phyloP scores from a whole-genome alignment of 2,797 vertebrate genomes.

The Molossus molossus region DNA sequence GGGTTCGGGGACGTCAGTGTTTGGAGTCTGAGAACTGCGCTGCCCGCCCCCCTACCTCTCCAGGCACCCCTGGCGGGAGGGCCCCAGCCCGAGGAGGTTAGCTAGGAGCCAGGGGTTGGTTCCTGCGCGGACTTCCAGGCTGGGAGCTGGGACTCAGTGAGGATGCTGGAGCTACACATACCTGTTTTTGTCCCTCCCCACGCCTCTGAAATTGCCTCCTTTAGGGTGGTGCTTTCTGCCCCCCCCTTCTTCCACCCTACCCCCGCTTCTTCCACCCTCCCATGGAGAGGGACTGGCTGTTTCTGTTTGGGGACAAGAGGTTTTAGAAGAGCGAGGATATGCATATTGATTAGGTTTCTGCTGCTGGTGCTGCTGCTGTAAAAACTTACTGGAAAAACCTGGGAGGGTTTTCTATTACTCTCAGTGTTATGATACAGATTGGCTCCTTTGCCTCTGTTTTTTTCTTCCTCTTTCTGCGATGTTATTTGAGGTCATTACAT shows the following conservation, averaged over 20 bases:
- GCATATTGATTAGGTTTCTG: constrained; percentile 56
- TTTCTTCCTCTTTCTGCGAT: neutral
- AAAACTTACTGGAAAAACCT: constrained; percentile 53
- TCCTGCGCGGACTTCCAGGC: neutral
- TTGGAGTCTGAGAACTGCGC: neutral
- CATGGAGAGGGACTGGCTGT: neutral
- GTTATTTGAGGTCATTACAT: constrained; percentile 29
- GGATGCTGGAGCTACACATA: neutral
- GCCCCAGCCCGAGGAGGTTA: neutral
- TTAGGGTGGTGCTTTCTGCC: neutral
- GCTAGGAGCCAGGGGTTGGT: neutral
- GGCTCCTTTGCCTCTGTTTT: neutral
- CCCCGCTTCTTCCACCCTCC: too few species aligned
- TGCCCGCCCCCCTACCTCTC: neutral
- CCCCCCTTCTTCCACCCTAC: too few species aligned
- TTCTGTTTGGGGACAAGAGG: constrained; percentile 59
- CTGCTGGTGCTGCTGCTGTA: neutral
- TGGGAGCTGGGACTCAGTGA: neutral
- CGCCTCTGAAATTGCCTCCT: neutral
- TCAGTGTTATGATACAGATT: constrained; percentile 40
- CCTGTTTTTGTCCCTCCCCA: neutral
- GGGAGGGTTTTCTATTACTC: neutral
- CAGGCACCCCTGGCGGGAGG: neutral
- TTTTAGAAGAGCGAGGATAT: constrained; percentile 47
- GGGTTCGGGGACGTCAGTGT: neutral